These are phyloP conservation scores for Aethes cnicana DNA, from an alignment of 2,888 invertebrate species.

Conservation along the genomic window DNA sequence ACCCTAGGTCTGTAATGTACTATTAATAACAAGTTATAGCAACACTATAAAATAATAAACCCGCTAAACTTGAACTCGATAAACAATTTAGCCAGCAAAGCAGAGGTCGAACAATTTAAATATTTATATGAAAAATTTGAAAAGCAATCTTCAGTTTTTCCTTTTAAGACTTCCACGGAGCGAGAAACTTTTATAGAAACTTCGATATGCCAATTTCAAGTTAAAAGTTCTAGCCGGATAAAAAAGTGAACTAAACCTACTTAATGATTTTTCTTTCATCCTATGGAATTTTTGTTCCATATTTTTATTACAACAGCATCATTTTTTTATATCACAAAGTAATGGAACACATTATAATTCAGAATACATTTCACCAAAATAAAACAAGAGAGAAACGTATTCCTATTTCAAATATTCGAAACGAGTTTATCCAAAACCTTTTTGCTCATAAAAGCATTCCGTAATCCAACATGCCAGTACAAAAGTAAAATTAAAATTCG, in stretches of 20 bases:
- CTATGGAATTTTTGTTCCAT: conserved; percentile 2
- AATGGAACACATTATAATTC: too few relatives aligned
- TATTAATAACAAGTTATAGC: too few relatives aligned
- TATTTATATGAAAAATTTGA: conserved; percentile 36
- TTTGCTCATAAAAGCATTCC: not conserved
- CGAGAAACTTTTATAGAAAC: conserved; percentile 32
- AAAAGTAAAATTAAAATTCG: conserved; percentile 7
- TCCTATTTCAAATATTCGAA: not conserved
- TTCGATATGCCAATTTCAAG: conserved; percentile 44
- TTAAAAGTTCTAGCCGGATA: conserved; percentile 36
- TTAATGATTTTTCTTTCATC: conserved; percentile 12
- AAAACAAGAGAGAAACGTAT: not conserved
- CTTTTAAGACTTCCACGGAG: conserved; percentile 32
- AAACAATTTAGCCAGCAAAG: conserved; percentile 22
- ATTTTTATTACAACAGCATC: too few relatives aligned
- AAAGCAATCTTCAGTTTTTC: conserved; percentile 42
- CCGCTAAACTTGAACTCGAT: conserved; percentile 16
- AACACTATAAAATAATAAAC: too few relatives aligned
- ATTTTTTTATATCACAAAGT: too few relatives aligned
- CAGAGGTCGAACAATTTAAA: conserved; percentile 26
- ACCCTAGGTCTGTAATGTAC: too few relatives aligned
- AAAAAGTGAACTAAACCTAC: conserved; percentile 34
- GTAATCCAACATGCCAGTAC: not conserved
- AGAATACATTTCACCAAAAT: not conserved
- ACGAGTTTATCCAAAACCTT: not conserved